These are phyloP conservation scores for Maccullochella peelii DNA, from an alignment of 2,113 vertebrate genomes.

Conservation along the genomic window DNA sequence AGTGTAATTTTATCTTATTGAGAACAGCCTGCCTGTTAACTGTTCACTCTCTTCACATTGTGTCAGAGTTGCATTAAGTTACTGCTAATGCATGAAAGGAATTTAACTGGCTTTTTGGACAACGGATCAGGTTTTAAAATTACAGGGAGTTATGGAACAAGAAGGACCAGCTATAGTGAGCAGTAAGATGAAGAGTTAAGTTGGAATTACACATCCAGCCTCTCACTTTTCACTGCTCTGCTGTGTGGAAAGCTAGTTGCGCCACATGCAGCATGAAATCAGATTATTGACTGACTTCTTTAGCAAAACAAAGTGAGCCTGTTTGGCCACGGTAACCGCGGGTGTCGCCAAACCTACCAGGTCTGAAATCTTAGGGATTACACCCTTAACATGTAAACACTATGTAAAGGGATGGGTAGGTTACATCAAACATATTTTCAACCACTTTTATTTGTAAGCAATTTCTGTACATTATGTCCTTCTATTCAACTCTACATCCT, in stretches of 20 bases:
- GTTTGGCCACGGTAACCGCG: conserved; percentile 11
- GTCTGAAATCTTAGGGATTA: neutral
- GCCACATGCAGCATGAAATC: neutral
- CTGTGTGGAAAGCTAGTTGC: neutral
- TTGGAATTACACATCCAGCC: neutral
- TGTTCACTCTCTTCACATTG: neutral
- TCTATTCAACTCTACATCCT: conserved; percentile 1
- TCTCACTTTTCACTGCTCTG: neutral
- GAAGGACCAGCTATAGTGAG: neutral
- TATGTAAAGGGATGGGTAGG: neutral
- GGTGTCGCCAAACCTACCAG: neutral
- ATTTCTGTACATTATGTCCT: conserved; percentile 3
- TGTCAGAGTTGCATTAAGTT: neutral
- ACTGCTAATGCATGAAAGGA: neutral
- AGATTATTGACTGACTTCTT: neutral
- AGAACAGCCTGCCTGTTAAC: neutral
- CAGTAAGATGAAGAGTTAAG: neutral
- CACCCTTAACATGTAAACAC: neutral
- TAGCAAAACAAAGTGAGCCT: neutral
- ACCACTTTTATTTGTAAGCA: neutral
- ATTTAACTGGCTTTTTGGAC: neutral
- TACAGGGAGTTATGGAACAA: neutral
- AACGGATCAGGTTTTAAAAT: neutral
- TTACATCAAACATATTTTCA: neutral
- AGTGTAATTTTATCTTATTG: neutral